Evolutionary conservation across 2,888 invertebrate species (phyloP).

Genomic region (Diabrotica balteata): DNA sequence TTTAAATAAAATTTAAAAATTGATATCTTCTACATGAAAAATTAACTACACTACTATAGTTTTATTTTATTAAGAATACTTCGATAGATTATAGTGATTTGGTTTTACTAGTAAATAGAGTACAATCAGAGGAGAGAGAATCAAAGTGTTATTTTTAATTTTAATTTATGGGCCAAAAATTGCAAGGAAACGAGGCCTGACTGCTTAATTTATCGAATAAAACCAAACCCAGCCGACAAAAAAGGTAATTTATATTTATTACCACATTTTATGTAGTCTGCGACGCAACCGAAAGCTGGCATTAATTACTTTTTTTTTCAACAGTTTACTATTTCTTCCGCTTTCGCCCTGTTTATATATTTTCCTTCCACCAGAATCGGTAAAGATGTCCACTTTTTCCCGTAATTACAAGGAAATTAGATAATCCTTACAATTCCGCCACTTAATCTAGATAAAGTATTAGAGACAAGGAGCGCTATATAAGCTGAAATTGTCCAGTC

Average conservation of each 20-base stretch:
- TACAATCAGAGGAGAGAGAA: too few species aligned
- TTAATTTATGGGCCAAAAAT: background rate
- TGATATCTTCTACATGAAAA: too few species aligned
- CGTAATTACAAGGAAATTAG: constrained; percentile 21
- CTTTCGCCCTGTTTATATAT: constrained; percentile 6
- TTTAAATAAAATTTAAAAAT: too few species aligned
- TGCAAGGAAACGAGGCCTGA: constrained; percentile 1
- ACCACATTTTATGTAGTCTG: constrained; percentile 20
- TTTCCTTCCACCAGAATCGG: constrained; percentile 3
- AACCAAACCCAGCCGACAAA: constrained; percentile 26
- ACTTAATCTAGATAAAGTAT: constrained; percentile 21
- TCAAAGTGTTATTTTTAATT: too few species aligned
- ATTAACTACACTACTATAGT: too few species aligned
- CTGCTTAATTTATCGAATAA: constrained; percentile 17
- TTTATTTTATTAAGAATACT: too few species aligned
- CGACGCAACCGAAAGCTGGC: constrained; percentile 6
- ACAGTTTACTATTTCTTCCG: constrained; percentile 13
- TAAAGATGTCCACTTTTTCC: constrained; percentile 14
- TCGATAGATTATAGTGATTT: too few species aligned
- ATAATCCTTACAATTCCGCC: constrained; percentile 17
- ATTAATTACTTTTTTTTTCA: constrained; percentile 18
- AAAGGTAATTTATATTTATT: constrained; percentile 33
- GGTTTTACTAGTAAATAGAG: too few species aligned
- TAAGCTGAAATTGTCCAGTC: constrained; percentile 48
- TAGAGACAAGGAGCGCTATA: constrained; percentile 21